Evolutionary conservation across 2,888 invertebrate species (phyloP).

Genomic region (Tenthredo distinguenda): DNA sequence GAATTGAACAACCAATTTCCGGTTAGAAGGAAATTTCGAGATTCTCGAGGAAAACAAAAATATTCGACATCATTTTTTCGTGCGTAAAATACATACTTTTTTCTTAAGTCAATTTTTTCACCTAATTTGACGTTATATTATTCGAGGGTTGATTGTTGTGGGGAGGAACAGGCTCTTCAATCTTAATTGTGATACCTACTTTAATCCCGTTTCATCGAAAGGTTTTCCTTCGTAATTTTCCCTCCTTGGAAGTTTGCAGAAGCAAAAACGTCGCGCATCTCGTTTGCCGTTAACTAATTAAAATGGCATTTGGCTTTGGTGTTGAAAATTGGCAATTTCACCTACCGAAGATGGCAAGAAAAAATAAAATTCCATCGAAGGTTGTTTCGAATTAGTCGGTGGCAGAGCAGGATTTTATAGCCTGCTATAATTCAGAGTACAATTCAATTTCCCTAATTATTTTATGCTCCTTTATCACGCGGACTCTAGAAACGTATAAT

Average conservation of each 20-base stretch:
- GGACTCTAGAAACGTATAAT: neutral
- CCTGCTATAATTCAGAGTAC: neutral
- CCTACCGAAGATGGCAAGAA: neutral
- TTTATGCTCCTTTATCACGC: neutral
- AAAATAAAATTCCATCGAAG: neutral
- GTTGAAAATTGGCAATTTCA: neutral
- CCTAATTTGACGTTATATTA: neutral
- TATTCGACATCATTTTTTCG: neutral
- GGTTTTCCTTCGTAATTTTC: neutral
- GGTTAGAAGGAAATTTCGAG: neutral
- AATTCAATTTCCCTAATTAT: constrained; percentile 3
- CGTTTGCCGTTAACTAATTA: neutral
- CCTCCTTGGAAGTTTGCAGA: neutral
- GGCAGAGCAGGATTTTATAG: neutral
- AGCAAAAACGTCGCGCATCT: neutral
- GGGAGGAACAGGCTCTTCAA: neutral
- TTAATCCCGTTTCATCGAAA: constrained; percentile 8
- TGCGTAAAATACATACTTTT: neutral
- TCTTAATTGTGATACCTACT: neutral
- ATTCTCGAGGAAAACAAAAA: neutral
- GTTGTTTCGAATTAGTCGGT: neutral
- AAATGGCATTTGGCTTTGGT: neutral
- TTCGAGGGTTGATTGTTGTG: neutral
- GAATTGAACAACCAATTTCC: neutral
- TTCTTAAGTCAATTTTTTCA: neutral